A percentile compares a stretch with the other conserved stretches of the same genome.
phyloP scores from a whole-genome alignment of 2,888 invertebrate species.

The Rhodophaea formosa region DNA sequence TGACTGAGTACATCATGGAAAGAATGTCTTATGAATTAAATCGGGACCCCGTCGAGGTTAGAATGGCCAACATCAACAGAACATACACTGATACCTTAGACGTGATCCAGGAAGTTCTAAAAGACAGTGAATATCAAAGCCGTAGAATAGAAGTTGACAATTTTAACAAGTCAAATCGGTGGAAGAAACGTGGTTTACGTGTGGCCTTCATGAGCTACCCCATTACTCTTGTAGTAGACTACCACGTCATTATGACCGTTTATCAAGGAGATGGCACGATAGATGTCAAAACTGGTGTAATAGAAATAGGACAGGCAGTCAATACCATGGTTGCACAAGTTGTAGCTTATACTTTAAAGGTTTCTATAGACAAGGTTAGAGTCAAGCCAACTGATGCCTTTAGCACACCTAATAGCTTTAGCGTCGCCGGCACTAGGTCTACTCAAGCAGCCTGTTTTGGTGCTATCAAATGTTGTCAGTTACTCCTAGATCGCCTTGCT shows the following conservation, averaged over 20 bases:
- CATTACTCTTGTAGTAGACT: constrained; percentile 73
- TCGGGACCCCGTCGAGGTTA: constrained; percentile 81
- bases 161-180: constrained; percentile 85
- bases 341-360: constrained; percentile 83
- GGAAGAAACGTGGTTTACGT: constrained; percentile 89
- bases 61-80: constrained; percentile 53
- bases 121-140: constrained; percentile 74
- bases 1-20: constrained; percentile 84
- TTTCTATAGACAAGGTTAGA: constrained; percentile 83
- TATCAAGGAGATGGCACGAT: constrained; percentile 88
- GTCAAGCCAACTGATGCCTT: constrained; percentile 84
- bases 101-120: constrained; percentile 41
- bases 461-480: constrained; percentile 74
- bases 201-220: constrained; percentile 86
- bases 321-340: constrained; percentile 86
- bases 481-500: constrained; percentile 69
- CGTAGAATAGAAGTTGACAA: constrained; percentile 77
- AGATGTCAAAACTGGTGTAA: constrained; percentile 85
- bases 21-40: constrained; percentile 79
- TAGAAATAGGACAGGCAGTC: constrained; percentile 91
- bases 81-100: constrained; percentile 65
- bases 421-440: constrained; percentile 84
- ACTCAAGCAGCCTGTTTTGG: constrained; percentile 49
- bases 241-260: constrained; percentile 83
- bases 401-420: constrained; percentile 82